phyloP scores from a whole-genome alignment of 2,797 vertebrate genomes.

The Pipistrellus kuhlii region DNA sequence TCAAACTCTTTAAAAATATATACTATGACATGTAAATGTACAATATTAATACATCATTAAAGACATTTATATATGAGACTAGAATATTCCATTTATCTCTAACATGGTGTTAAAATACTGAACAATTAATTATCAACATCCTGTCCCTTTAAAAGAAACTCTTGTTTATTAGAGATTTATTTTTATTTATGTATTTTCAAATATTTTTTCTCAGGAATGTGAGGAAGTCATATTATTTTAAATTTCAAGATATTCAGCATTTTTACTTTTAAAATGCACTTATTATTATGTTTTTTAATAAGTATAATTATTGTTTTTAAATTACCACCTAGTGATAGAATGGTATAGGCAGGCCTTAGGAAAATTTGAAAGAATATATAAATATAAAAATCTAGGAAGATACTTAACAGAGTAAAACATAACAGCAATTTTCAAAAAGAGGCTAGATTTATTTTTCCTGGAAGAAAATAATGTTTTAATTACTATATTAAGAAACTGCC shows the following conservation, averaged over 20 bases:
- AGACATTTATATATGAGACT: not conserved
- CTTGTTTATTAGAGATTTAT: not conserved
- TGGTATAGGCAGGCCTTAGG: not conserved
- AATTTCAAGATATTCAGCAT: not conserved
- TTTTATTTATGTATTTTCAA: slow-evolving; percentile 47
- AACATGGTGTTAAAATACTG: not conserved
- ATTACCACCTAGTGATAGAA: not conserved
- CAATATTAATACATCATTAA: not conserved
- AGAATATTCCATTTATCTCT: not conserved
- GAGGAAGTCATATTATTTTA: not conserved
- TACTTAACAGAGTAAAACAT: not conserved
- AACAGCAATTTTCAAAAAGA: not conserved
- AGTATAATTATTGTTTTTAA: slow-evolving; percentile 14
- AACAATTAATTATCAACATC: not conserved
- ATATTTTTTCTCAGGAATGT: not conserved
- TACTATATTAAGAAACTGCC: slow-evolving; percentile 6
- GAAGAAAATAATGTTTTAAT: slow-evolving; percentile 6
- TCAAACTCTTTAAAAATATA: not conserved
- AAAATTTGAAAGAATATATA: not conserved
- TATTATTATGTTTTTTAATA: not conserved
- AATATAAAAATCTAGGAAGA: not conserved
- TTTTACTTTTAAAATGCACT: not conserved
- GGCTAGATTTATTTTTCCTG: not conserved
- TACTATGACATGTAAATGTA: slow-evolving; percentile 24
- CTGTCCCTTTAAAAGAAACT: not conserved